phyloP scores from a whole-genome alignment of 2,113 vertebrate species.

The Phoenicopterus ruber region DNA sequence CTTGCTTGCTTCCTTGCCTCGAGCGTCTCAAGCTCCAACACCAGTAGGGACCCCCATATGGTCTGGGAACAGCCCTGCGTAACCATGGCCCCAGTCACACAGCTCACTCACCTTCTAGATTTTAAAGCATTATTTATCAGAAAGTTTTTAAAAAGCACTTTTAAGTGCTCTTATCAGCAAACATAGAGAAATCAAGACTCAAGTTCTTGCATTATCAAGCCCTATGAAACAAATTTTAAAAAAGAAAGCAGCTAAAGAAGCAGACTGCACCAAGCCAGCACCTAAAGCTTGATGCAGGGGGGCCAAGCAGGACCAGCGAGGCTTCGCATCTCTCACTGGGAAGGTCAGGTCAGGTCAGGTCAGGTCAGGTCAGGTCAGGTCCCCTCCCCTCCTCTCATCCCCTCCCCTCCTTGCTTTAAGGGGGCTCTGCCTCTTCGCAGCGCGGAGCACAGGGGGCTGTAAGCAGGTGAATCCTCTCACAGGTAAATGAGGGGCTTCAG shows the following conservation, averaged over 20 bases:
- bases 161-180: neutral
- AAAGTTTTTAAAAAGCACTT: neutral
- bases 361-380: no score
- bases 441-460: neutral
- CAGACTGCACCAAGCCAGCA: neutral
- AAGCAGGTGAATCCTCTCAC: neutral
- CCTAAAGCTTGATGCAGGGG: fast-evolving
- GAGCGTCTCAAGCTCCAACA: neutral
- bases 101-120: neutral
- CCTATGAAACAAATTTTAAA: no score
- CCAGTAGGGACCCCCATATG: neutral
- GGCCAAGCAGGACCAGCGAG: neutral
- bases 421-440: neutral
- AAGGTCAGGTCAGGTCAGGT: no score
- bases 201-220: neutral
- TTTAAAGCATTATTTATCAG: neutral
- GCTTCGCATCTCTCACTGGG: fast-evolving
- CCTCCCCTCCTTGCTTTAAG: neutral
- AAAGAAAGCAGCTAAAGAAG: neutral
- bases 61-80: neutral
- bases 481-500: neutral
- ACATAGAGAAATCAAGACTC: neutral
- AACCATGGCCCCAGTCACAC: no score
- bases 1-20: neutral
- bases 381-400: no score